A percentile compares a stretch with the other conserved stretches of the same genome.
Conservation (phyloP, 2,797 vertebrate species). For the Chelonia mydas region DNA sequence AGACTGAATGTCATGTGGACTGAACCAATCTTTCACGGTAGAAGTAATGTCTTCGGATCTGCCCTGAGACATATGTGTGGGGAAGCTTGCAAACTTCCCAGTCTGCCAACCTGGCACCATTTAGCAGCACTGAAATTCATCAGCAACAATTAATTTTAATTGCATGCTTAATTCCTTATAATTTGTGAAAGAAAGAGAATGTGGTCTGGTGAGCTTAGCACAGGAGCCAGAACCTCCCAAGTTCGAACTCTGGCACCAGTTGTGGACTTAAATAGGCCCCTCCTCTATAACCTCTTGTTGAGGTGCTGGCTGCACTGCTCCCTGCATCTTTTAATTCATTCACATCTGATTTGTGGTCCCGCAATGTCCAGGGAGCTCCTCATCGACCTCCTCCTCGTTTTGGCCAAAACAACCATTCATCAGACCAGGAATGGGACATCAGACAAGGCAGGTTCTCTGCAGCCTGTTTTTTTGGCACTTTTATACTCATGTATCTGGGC, state of each 20-base stretch:
- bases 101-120: not conserved
- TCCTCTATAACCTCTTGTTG: not conserved
- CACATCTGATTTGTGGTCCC: not conserved
- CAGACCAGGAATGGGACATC: not conserved
- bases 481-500: not conserved
- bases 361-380: not conserved
- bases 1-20: not conserved
- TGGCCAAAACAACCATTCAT: not conserved
- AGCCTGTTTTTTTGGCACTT: not conserved
- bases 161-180: not conserved
- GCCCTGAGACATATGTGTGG: conserved; percentile 15
- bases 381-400: not conserved
- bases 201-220: not conserved
- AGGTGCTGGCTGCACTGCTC: not conserved
- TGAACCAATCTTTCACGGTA: conserved; percentile 24
- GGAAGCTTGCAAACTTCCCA: conserved; percentile 11
- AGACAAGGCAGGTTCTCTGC: not conserved
- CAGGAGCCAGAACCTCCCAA: not conserved
- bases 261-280: not conserved
- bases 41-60: not conserved
- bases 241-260: not conserved
- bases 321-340: not conserved
- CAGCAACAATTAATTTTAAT: not conserved
- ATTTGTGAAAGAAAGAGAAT: not conserved
- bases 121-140: conserved; percentile 7